Evolutionary conservation across 2,888 invertebrate genomes (phyloP), one percentile per base, ranked within the genome.

Genomic region (Dynastes maya): DNA sequence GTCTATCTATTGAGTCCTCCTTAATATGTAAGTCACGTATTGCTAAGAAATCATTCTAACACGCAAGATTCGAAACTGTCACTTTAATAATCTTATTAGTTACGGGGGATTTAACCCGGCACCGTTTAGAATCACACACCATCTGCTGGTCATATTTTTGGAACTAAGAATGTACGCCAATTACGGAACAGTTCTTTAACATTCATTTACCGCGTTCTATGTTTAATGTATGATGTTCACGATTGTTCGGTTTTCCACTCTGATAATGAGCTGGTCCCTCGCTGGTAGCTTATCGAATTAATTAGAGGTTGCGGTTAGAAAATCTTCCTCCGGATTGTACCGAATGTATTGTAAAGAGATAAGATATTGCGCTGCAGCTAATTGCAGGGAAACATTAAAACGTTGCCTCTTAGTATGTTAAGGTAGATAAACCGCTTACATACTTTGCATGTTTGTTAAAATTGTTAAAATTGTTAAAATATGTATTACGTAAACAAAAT

Each of bases 271-370:
- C 68, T 67, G n/a, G 16, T 67, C 9, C 22, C 16, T 13, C 32
- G 68, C 68, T 9, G 49, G 16, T 22, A 49, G 68, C 68, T 68
- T 68, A 68, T 68, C 68, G 68, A 68, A 68, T 68, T 68, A 68
- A 68, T 68, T 68, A 68, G 68, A 63, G 11, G 29, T 51, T n/a
- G 68, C 51, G 68, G 40, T 49, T 22, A 51, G 51, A 68, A 68
- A 51, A 51, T 68, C 51, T 49, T 51, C 11, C 29, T 27, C 16
- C 29, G 51, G 68, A 68, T 51, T 51, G 68, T 29, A 27, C 13
- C 51, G 29, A 29, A 22, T 9, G 49, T 67, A 67, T 22, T 51
- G 51, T 51, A 68, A 51, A 9, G 51, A 68, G 68, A 68, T 68
- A 68, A 68, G 51, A 13, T 11, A 13, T 2, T 11, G 63, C 63